These are phyloP conservation scores for Thinocorus orbignyianus DNA, from an alignment of 2,113 vertebrate genomes.

Conservation along the genomic window DNA sequence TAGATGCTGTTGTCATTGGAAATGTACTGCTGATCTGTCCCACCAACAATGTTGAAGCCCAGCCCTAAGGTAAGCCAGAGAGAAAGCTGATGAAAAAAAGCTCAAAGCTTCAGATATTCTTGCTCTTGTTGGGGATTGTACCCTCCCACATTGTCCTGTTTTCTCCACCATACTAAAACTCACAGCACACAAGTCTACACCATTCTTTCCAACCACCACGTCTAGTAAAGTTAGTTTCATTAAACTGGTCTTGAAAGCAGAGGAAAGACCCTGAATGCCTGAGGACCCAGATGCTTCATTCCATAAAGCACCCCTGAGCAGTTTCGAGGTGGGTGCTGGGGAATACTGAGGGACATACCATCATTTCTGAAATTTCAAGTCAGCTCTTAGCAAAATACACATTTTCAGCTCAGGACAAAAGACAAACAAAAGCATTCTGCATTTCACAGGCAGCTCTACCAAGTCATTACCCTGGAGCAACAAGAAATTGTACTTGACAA, in stretches of 20 bases:
- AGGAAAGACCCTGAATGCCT: not conserved
- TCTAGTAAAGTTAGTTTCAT: not conserved
- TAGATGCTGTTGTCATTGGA: conserved; percentile 90
- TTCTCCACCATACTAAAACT: not conserved
- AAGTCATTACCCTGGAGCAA: not conserved
- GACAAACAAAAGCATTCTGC: not conserved
- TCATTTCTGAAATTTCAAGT: rapidly evolving
- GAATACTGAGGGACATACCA: not conserved
- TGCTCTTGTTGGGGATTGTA: not conserved
- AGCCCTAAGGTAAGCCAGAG: conserved; percentile 81
- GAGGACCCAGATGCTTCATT: not conserved
- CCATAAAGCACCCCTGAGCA: not conserved
- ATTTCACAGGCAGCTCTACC: not conserved
- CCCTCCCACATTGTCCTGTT: not conserved
- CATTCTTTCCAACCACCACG: not conserved
- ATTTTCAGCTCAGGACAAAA: not conserved
- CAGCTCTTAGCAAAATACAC: not conserved
- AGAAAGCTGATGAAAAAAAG: conserved; percentile 48
- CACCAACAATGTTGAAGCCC: conserved; percentile 97
- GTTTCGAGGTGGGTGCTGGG: not conserved
- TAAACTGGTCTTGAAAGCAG: not conserved
- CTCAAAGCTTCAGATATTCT: not conserved
- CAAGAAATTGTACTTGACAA: not conserved
- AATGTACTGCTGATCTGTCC: conserved; percentile 88
- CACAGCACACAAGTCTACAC: not conserved